A percentile compares a stretch with the other conserved stretches of the same genome.
Conservation (phyloP, 2,888 invertebrate species). For the Helobdella robusta region DNA sequence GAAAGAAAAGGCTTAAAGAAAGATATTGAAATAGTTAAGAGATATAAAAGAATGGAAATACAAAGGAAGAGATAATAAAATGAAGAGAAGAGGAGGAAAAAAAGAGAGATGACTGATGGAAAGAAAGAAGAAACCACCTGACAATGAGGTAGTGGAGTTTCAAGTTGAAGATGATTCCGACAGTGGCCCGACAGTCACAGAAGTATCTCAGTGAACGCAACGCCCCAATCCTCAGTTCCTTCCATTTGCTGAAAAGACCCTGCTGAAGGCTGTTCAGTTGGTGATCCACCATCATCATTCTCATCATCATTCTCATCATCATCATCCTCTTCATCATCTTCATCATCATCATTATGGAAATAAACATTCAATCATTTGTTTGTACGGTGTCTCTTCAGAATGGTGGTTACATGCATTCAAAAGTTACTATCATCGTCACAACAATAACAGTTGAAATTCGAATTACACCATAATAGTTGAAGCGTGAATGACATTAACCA, state of each 20-base stretch:
- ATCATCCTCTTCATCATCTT: constrained; percentile 11
- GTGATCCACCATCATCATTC: background rate
- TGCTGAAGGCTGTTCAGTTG: constrained; percentile 64
- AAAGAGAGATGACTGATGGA: background rate
- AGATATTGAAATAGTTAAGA: too few relatives aligned
- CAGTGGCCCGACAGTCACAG: constrained; percentile 66
- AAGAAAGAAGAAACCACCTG: constrained; percentile 50
- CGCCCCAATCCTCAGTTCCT: constrained; percentile 78
- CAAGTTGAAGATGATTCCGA: constrained; percentile 67
- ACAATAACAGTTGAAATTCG: too few relatives aligned
- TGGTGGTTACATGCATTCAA: too few relatives aligned
- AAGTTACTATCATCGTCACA: too few relatives aligned
- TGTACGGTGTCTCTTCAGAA: too few relatives aligned
- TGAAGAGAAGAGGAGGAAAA: background rate
- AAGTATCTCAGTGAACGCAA: constrained; percentile 76
- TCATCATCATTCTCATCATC: constrained; percentile 5
- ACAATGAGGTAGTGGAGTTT: constrained; percentile 75
- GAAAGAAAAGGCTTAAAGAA: background rate
- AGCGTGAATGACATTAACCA: constrained; percentile 58
- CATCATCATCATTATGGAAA: constrained; percentile 12
- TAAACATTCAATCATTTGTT: background rate
- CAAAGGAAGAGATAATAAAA: background rate
- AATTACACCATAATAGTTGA: too few relatives aligned
- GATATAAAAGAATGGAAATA: too few relatives aligned
- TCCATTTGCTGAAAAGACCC: constrained; percentile 72